Percentiles rank a stretch among this genome's conserved stretches.
phyloP scores from a whole-genome alignment of 2,113 vertebrate genomes.

The Psephotus haematonotus region DNA sequence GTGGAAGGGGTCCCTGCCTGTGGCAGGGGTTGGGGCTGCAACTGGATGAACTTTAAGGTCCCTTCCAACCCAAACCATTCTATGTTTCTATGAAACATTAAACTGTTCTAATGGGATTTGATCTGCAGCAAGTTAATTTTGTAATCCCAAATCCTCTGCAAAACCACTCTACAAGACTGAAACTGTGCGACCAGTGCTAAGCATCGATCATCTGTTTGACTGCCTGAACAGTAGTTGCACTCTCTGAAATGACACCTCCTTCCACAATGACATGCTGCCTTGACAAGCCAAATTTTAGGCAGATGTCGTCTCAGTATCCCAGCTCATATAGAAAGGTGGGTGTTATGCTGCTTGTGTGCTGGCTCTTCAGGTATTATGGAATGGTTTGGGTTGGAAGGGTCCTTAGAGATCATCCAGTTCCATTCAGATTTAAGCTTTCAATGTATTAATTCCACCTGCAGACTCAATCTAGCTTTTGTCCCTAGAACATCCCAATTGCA shows the following conservation, averaged over 20 bases:
- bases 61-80: background rate
- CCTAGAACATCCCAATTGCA: background rate
- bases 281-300: background rate
- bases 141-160: background rate
- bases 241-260: background rate
- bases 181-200: background rate
- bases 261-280: background rate
- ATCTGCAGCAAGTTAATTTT: background rate
- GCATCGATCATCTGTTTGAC: fast-evolving
- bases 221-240: background rate
- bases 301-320: background rate
- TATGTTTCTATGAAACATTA: background rate
- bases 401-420: background rate
- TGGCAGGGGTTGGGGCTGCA: background rate
- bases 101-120: background rate
- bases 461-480: background rate
- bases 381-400: background rate
- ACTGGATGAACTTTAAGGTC: background rate
- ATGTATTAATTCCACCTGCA: background rate
- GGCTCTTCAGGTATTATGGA: background rate
- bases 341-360: background rate
- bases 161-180: fast-evolving
- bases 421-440: background rate
- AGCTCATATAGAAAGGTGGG: fast-evolving
- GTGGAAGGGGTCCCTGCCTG: background rate